A percentile compares a stretch with the other conserved stretches of the same genome.
Evolutionary conservation across 2,113 vertebrate species (phyloP).

Genomic region (Albula glossodonta): DNA sequence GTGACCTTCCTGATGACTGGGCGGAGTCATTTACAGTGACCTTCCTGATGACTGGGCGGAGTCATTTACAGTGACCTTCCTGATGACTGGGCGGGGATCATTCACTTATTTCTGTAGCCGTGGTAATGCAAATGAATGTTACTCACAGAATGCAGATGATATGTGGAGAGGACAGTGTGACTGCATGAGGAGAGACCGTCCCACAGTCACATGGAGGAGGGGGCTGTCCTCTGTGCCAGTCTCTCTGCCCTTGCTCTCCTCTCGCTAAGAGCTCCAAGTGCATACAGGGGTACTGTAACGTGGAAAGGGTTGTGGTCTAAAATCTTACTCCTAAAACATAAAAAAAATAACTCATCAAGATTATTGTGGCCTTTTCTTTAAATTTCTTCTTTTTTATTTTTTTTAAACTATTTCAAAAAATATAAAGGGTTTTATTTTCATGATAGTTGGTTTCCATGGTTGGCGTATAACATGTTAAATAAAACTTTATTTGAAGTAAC

Average conservation of each 20-base stretch:
- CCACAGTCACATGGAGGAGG: background rate
- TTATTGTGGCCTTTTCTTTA: conserved; percentile 72
- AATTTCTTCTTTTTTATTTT: conserved; percentile 67
- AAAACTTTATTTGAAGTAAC: conserved; percentile 60
- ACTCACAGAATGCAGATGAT: background rate
- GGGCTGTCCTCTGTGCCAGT: background rate
- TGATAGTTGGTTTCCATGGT: conserved; percentile 67
- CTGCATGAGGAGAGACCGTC: background rate
- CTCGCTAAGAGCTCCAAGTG: background rate
- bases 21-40: no score
- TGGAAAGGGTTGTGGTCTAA: background rate
- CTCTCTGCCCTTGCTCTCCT: background rate
- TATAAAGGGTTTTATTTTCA: conserved; percentile 72
- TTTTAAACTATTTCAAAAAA: conserved; percentile 78
- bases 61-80: background rate
- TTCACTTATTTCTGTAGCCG: background rate
- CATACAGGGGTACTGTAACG: background rate
- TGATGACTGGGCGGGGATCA: background rate
- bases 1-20: no score
- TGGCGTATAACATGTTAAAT: conserved; percentile 76
- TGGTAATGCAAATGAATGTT: background rate
- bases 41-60: no score
- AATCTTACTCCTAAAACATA: conserved; percentile 14
- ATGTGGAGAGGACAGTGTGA: background rate
- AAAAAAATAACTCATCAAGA: conserved; percentile 37